Evolutionary conservation across 2,113 vertebrate genomes (phyloP).

Genomic region (Okapia johnstoni): DNA sequence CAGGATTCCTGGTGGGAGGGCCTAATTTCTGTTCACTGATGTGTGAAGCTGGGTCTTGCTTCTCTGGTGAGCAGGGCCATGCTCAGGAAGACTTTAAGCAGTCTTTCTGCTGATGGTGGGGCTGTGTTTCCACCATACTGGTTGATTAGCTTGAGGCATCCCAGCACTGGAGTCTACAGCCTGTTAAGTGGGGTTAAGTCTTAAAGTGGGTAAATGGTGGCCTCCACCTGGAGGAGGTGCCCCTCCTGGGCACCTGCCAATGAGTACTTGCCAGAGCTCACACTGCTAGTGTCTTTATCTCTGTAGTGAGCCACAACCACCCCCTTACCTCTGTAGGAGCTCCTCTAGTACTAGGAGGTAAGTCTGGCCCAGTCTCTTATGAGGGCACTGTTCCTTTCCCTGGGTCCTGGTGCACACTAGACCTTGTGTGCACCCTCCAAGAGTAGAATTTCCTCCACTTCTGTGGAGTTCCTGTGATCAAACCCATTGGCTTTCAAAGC

Average conservation of each 20-base stretch:
- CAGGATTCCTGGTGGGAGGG: background rate
- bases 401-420: background rate
- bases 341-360: background rate
- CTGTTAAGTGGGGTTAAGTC: background rate
- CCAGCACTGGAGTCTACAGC: background rate
- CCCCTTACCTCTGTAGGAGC: background rate
- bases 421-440: background rate
- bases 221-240: accelerated
- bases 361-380: background rate
- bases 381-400: background rate
- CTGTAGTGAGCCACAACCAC: background rate
- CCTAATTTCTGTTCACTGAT: background rate
- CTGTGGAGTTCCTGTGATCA: background rate
- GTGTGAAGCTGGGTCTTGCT: background rate
- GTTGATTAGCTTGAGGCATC: background rate
- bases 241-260: background rate
- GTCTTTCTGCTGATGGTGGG: background rate
- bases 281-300: background rate
- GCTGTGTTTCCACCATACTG: background rate
- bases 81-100: background rate
- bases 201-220: background rate
- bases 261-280: background rate
- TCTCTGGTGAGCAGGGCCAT: background rate
- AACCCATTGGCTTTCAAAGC: background rate
- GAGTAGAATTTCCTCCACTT: background rate